Percentiles rank a stretch among this genome's conserved stretches.
phyloP scores from a whole-genome alignment of 2,888 invertebrate genomes.

The Rhabditoides inermis region DNA sequence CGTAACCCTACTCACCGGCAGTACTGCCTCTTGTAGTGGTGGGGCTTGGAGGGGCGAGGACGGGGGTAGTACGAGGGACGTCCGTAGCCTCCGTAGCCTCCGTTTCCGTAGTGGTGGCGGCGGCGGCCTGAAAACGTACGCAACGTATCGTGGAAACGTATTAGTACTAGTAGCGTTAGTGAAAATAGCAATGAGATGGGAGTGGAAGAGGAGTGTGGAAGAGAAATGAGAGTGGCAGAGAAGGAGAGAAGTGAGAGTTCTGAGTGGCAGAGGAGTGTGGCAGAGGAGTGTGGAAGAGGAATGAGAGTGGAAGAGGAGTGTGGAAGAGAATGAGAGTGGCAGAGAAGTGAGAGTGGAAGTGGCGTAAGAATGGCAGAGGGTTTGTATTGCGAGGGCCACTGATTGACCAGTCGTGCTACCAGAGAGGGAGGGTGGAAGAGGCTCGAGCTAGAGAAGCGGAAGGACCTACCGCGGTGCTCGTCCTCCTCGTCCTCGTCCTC shows the following conservation, averaged over 20 bases:
- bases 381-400: too few species aligned
- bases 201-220: not conserved
- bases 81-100: constrained; percentile 11
- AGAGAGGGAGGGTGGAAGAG: too few species aligned
- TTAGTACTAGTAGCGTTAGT: not conserved
- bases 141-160: too few species aligned
- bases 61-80: not conserved
- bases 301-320: not conserved
- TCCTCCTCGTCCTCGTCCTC: not conserved
- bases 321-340: not conserved
- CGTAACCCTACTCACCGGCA: constrained; percentile 15
- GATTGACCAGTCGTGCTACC: too few species aligned
- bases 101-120: constrained; percentile 6
- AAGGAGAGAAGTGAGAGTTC: constrained; percentile 1
- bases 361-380: too few species aligned
- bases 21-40: constrained; percentile 10
- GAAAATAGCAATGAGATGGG: not conserved
- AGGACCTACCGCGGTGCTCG: too few species aligned
- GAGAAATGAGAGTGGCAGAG: not conserved
- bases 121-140: constrained; percentile 20
- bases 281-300: not conserved
- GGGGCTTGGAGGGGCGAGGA: constrained; percentile 20
- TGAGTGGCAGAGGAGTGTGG: not conserved
- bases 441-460: too few species aligned
- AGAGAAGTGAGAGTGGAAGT: not conserved